A percentile compares a stretch with the other conserved stretches of the same genome.
Evolutionary conservation across 2,797 vertebrate genomes (phyloP).

Genomic region (Chiloscyllium punctatum): DNA sequence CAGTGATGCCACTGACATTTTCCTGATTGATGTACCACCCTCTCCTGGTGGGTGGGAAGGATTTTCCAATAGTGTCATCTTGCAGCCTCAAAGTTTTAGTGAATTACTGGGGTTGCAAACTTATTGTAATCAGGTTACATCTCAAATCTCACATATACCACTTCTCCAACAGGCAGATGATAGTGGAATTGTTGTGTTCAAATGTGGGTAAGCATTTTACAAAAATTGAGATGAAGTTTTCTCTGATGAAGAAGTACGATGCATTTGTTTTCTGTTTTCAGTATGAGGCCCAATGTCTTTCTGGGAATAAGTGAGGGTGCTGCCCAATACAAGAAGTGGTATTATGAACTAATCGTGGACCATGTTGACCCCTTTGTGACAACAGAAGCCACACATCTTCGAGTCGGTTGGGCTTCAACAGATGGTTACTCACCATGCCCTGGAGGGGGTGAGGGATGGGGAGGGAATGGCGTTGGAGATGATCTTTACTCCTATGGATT

Average conservation of each 20-base stretch:
- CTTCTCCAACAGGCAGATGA: not conserved
- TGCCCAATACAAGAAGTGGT: conserved; percentile 94
- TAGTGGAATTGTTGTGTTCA: not conserved
- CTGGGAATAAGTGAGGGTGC: conserved; percentile 88
- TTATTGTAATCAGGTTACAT: not conserved
- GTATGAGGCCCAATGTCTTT: conserved; percentile 91
- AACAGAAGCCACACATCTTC: conserved; percentile 81
- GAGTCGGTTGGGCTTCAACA: conserved; percentile 90
- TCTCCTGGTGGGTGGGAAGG: not conserved
- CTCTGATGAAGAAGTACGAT: not conserved
- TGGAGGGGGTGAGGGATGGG: conserved; percentile 87
- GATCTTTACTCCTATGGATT: conserved; percentile 91
- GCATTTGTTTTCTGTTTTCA: conserved; percentile 50
- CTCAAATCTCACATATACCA: not conserved
- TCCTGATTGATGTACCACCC: not conserved
- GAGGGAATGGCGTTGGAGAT: conserved; percentile 86
- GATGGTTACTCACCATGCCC: conserved; percentile 83
- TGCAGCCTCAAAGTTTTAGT: not conserved
- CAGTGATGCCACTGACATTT: not conserved
- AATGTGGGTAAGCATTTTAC: not conserved
- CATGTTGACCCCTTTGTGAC: conserved; percentile 77
- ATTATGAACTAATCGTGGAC: conserved; percentile 89
- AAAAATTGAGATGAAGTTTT: not conserved
- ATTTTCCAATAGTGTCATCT: not conserved
- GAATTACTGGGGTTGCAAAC: not conserved